Conservation (phyloP, 92 coral and sea anemone species). For the Galaxea fascicularis region DNA sequence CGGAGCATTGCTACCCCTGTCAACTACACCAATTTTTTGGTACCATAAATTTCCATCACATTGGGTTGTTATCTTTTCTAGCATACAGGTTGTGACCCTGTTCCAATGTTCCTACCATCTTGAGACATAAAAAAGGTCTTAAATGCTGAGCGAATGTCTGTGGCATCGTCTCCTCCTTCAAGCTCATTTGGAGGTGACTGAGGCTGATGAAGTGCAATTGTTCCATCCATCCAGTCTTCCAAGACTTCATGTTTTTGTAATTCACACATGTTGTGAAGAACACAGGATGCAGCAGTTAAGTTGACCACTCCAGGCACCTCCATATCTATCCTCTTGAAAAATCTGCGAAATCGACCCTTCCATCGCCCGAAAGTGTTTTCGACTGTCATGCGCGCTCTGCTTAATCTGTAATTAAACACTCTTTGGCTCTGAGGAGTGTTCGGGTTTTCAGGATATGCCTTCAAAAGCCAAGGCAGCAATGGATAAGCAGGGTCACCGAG, state of each 20-base stretch:
- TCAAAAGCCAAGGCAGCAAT: slow-evolving; percentile 65
- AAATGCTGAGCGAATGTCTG: neutral
- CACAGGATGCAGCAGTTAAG: slow-evolving; percentile 39
- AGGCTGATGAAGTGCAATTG: slow-evolving; percentile 16
- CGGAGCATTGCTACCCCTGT: neutral
- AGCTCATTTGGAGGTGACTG: slow-evolving; percentile 23
- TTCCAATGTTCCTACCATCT: neutral
- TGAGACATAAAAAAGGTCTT: no score
- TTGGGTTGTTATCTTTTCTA: no score
- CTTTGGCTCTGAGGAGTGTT: slow-evolving; percentile 24
- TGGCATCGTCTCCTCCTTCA: slow-evolving; percentile 11
- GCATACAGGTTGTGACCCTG: neutral
- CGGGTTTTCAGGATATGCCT: slow-evolving; percentile 42
- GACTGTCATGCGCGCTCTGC: slow-evolving; percentile 66
- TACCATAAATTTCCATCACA: no score
- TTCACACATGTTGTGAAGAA: no score
- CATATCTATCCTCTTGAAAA: slow-evolving; percentile 61
- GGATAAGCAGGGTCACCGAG: slow-evolving; percentile 71
- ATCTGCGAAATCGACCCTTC: slow-evolving; percentile 30
- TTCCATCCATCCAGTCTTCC: no score
- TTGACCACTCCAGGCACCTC: slow-evolving; percentile 27
- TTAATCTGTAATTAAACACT: slow-evolving; percentile 53
- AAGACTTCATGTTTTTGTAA: no score
- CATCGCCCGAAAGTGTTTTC: no score
- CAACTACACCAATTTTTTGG: no score